Evolutionary conservation across 2,113 vertebrate genomes (phyloP).

Genomic region (Strix uralensis): DNA sequence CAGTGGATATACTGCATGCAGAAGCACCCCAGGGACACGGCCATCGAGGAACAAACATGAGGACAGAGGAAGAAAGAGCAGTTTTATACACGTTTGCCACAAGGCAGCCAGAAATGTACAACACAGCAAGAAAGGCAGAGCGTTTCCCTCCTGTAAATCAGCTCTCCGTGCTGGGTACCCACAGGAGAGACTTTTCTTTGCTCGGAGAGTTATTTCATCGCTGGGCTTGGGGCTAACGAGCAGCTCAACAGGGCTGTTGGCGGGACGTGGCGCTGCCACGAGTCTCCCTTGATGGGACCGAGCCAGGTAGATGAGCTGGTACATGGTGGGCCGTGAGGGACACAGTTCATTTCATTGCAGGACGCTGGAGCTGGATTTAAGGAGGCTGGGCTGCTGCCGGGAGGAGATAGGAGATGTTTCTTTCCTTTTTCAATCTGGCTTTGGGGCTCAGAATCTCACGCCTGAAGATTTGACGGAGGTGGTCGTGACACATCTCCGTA

Average conservation of each 20-base stretch:
- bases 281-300: neutral
- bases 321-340: neutral
- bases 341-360: neutral
- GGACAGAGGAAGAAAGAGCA: neutral
- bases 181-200: neutral
- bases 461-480: constrained; percentile 32
- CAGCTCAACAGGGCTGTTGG: neutral
- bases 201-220: rapidly evolving
- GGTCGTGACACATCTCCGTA: constrained; percentile 1
- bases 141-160: neutral
- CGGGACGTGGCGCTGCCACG: rapidly evolving
- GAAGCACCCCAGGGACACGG: neutral
- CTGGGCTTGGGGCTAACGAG: neutral
- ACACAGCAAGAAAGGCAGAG: neutral
- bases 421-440: neutral
- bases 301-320: neutral
- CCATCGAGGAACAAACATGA: neutral
- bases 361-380: neutral
- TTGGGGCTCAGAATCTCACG: neutral
- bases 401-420: neutral
- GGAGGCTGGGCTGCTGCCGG: constrained; percentile 25
- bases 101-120: constrained; percentile 21
- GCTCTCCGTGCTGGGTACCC: neutral
- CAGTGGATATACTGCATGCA: neutral
- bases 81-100: neutral